Conservation (phyloP, 2,888 invertebrate genomes). For the Cheilosia pagana region DNA sequence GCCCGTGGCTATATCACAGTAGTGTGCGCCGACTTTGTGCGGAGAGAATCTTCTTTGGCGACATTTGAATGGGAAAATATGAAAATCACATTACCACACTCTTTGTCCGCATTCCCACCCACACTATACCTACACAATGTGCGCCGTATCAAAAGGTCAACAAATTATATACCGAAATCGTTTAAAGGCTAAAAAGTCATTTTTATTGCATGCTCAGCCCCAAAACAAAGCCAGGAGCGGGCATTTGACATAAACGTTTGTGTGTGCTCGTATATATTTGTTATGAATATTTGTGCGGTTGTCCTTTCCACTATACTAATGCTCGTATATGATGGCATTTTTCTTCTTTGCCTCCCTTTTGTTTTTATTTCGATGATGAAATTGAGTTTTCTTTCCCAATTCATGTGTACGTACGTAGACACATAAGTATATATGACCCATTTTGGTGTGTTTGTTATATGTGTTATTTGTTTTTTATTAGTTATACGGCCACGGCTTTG, state of each 20-base stretch:
- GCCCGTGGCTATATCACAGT: slow-evolving; percentile 39
- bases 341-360: slow-evolving; percentile 30
- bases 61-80: slow-evolving; percentile 66
- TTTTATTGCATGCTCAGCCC: slow-evolving; percentile 62
- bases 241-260: slow-evolving; percentile 66
- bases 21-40: slow-evolving; percentile 10
- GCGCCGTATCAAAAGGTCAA: slow-evolving; percentile 64
- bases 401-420: slow-evolving; percentile 9
- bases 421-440: slow-evolving; percentile 54
- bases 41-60: slow-evolving; percentile 22
- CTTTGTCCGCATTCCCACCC: not conserved
- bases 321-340: slow-evolving; percentile 16
- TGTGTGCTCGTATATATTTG: slow-evolving; percentile 57
- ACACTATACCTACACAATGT: slow-evolving; percentile 1
- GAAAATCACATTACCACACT: slow-evolving; percentile 60
- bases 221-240: slow-evolving; percentile 54
- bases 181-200: slow-evolving; percentile 69
- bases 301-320: slow-evolving; percentile 24
- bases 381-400: slow-evolving; percentile 55
- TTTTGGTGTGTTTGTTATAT: slow-evolving; percentile 27
- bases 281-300: slow-evolving; percentile 60
- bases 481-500: slow-evolving; percentile 45
- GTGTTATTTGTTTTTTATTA: slow-evolving; percentile 61
- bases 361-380: slow-evolving; percentile 60
- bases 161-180: slow-evolving; percentile 65